These are phyloP conservation scores for Acanthurus lineatus DNA, from an alignment of 2,797 vertebrate species.

Conservation along the genomic window DNA sequence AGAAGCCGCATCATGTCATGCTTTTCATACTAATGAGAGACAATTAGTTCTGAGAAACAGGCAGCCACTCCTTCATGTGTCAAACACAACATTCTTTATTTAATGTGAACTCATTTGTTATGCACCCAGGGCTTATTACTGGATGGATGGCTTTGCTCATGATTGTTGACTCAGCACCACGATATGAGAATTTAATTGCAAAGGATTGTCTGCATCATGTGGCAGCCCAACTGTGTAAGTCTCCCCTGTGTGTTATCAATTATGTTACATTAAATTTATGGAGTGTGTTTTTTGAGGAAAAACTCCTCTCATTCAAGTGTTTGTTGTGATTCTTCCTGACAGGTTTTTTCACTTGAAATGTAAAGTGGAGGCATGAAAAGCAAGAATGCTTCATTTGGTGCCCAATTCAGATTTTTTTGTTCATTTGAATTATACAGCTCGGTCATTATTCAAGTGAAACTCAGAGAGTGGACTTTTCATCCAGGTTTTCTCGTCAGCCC, in stretches of 20 bases:
- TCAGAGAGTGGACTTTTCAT: background rate
- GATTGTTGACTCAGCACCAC: conserved; percentile 77
- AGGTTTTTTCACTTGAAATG: conserved; percentile 16
- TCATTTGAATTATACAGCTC: conserved; percentile 9
- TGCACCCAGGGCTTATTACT: conserved; percentile 68
- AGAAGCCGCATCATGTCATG: conserved; percentile 65
- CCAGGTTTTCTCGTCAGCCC: background rate
- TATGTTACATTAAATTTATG: conserved; percentile 34
- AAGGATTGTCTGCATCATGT: conserved; percentile 41
- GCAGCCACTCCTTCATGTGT: conserved; percentile 66
- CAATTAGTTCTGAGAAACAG: conserved; percentile 75
- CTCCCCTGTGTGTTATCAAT: conserved; percentile 36
- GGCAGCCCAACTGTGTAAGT: conserved; percentile 38
- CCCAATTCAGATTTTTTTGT: background rate
- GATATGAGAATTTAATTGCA: conserved; percentile 64
- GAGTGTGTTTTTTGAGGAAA: conserved; percentile 30
- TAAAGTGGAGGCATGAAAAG: background rate
- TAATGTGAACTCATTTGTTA: conserved; percentile 74
- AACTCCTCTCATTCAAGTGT: conserved; percentile 25
- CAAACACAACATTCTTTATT: conserved; percentile 66
- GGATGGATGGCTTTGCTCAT: conserved; percentile 69
- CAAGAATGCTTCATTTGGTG: background rate
- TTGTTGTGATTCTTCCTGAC: conserved; percentile 29
- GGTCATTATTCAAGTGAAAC: background rate
- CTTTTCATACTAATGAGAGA: conserved; percentile 77